Conservation (phyloP, 2,888 invertebrate genomes). For the Marronus borbonicus region DNA sequence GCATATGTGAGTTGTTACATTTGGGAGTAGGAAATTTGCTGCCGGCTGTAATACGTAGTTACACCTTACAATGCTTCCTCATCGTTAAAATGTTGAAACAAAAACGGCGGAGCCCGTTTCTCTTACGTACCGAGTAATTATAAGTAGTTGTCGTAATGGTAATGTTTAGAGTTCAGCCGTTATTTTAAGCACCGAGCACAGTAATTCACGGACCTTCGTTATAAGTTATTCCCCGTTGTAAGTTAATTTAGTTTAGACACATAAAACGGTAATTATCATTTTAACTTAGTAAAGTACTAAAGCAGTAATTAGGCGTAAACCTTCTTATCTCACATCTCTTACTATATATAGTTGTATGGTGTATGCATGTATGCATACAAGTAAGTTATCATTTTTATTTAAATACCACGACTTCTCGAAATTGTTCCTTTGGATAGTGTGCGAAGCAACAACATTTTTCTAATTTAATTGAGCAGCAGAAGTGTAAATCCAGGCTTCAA, state of each 20-base stretch:
- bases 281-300: conserved; percentile 38
- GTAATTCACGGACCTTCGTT: conserved; percentile 37
- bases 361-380: no score
- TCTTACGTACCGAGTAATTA: conserved; percentile 27
- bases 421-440: no score
- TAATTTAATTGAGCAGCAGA: no score
- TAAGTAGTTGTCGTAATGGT: conserved; percentile 35
- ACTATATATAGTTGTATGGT: no score
- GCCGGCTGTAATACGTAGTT: background rate
- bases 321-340: conserved; percentile 10
- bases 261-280: conserved; percentile 51
- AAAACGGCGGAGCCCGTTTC: conserved; percentile 13
- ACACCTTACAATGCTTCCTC: conserved; percentile 21
- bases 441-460: no score
- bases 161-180: conserved; percentile 37
- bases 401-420: no score
- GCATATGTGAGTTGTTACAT: conserved; percentile 14
- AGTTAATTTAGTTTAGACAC: conserved; percentile 47
- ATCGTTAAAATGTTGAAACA: conserved; percentile 26
- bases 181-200: conserved; percentile 31
- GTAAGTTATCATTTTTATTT: no score
- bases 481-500: no score
- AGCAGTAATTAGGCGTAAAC: conserved; percentile 6
- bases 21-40: conserved; percentile 21
- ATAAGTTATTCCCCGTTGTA: conserved; percentile 16